Evolutionary conservation across 1,140 invertebrate species (phyloP), one percentile per base, ranked within the genome.

Genomic region (Cotesia chilonis): DNA sequence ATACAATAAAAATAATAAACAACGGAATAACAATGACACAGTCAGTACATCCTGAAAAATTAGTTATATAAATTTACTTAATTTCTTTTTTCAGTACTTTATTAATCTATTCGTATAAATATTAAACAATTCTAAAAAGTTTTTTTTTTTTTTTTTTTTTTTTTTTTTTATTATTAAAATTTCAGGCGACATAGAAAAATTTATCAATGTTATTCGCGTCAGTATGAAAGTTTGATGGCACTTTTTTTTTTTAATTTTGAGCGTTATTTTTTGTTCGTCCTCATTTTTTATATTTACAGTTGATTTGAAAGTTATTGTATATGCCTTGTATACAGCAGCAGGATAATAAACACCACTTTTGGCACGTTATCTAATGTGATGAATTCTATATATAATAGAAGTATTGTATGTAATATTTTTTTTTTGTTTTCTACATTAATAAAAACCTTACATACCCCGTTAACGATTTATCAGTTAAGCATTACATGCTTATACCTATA

Each of bases 331-430:
- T 72, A 75, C 55, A 74, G 73, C 68, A 71, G 64, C 60, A 70
- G 68, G 71, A 75, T 75, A 65, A 70, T 70, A 70, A 70, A 75
- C 74, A 72, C 65, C 74, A 70, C 66, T 20, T 75, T 75, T 75
- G 74, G 74, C 71, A 75, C 68, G 70, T 75, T 47, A 70, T 72
- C 74, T 75, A 68, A 72, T 70, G 54, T 55, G 74, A 72, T 59
- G 65, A 75, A 57, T 51, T 70, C 47, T 75, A 70, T 63, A 59
- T 67, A 28, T 28, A 28, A 28, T 28, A 72, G 52, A 65, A 72
- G 70, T 72, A 72, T 72, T 70, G 55, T 75, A 61, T 69, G 51
- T 66, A 68, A 61, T 55, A 14, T 71, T 60, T 68, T 28, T 55
- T 68, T 55, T 68, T 68, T 65, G 14, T 68, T 68, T 68, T 68